These are phyloP conservation scores for Melanotaenia pygmaea DNA, from an alignment of 2,797 vertebrate species.

Conservation along the genomic window DNA sequence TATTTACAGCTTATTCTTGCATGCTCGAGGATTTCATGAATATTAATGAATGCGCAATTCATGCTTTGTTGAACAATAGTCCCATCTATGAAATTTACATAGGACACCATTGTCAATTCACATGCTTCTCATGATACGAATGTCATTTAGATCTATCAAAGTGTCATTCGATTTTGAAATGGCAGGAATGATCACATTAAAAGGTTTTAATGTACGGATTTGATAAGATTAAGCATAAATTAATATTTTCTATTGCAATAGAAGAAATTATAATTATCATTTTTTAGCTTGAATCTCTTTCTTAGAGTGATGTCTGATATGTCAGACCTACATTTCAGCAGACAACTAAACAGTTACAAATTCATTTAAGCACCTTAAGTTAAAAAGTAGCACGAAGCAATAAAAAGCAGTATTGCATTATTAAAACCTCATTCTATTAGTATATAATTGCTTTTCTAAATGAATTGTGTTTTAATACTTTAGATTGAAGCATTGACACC, in stretches of 20 bases:
- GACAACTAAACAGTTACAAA: too few relatives aligned
- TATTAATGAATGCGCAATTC: slow-evolving; percentile 35
- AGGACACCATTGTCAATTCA: slow-evolving; percentile 12
- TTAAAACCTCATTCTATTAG: too few relatives aligned
- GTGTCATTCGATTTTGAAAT: not conserved
- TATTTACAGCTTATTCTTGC: slow-evolving; percentile 21
- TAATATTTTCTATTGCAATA: not conserved
- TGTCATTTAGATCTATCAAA: slow-evolving; percentile 9
- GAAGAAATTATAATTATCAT: not conserved
- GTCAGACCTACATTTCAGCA: too few relatives aligned
- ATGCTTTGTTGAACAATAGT: slow-evolving; percentile 13
- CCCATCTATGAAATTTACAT: slow-evolving; percentile 8
- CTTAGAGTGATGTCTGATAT: not conserved
- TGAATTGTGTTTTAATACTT: too few relatives aligned
- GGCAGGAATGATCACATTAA: not conserved
- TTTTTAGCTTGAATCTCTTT: not conserved
- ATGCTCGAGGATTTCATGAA: slow-evolving; percentile 9
- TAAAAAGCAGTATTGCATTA: too few relatives aligned
- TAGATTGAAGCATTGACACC: too few relatives aligned
- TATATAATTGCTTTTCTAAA: too few relatives aligned
- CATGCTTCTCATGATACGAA: not conserved
- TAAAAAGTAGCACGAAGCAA: too few relatives aligned
- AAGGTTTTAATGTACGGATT: not conserved
- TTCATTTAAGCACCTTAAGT: too few relatives aligned
- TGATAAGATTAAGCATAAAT: not conserved